Percentiles rank a stretch among this genome's conserved stretches.
Conservation (phyloP, 92 coral and sea anemone species). For the Montipora capitata region DNA sequence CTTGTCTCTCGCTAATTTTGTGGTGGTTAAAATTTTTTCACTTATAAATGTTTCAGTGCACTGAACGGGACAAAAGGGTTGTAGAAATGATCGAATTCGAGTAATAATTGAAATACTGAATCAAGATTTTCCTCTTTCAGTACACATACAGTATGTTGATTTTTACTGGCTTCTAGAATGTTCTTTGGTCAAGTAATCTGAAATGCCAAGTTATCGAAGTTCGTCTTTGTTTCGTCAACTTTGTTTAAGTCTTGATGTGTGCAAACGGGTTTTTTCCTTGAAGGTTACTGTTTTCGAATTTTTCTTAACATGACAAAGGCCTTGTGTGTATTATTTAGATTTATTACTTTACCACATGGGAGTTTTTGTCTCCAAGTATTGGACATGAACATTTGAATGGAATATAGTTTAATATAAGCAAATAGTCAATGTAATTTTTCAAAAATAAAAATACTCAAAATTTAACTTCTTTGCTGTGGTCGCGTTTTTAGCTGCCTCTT, state of each 20-base stretch:
- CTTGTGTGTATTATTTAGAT: constrained; percentile 39
- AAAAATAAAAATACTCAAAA: background rate
- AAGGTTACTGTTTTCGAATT: constrained; percentile 13
- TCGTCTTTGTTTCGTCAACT: background rate
- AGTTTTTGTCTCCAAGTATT: constrained; percentile 1
- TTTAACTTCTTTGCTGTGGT: background rate
- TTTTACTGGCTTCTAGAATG: background rate
- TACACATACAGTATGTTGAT: too few species aligned
- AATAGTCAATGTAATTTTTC: background rate
- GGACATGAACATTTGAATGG: constrained; percentile 20
- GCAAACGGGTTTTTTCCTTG: background rate
- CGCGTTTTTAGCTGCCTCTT: background rate
- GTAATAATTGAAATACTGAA: background rate
- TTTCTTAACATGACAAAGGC: constrained; percentile 53
- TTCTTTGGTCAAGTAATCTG: background rate
- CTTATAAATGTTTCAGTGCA: background rate
- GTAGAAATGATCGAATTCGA: background rate
- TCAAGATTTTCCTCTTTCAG: background rate
- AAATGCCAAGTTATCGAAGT: background rate
- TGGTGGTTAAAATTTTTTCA: background rate
- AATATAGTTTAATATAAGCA: constrained; percentile 15
- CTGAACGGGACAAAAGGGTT: background rate
- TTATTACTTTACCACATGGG: constrained; percentile 76
- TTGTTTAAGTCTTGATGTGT: background rate
- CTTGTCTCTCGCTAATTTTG: constrained; percentile 14